These are phyloP conservation scores for Pheosia gnoma DNA, from an alignment of 2,888 invertebrate species.

Conservation along the genomic window DNA sequence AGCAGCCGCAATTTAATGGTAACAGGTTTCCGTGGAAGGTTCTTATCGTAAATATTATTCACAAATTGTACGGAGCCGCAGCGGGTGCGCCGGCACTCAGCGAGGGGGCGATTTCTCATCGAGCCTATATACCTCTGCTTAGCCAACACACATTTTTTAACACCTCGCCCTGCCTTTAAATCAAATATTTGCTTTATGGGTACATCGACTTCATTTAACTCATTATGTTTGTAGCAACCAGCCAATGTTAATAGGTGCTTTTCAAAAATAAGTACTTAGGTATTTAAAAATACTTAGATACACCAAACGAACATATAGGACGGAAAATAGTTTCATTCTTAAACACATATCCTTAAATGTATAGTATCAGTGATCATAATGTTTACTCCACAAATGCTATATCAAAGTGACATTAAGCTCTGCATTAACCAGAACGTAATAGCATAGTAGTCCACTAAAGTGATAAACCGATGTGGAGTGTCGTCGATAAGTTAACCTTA, in stretches of 20 bases:
- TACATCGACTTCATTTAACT: constrained; percentile 54
- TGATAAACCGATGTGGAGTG: constrained; percentile 63
- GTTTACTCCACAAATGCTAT: constrained; percentile 4
- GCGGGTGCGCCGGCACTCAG: constrained; percentile 74
- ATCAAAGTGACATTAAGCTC: constrained; percentile 22
- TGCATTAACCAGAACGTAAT: constrained; percentile 34
- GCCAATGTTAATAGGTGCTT: no score
- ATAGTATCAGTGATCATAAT: constrained; percentile 12
- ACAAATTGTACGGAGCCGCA: constrained; percentile 76
- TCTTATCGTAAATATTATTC: constrained; percentile 79
- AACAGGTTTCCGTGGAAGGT: constrained; percentile 69
- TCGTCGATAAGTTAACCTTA: constrained; percentile 73
- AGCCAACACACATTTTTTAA: constrained; percentile 81
- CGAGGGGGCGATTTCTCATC: constrained; percentile 82
- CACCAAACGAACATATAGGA: neutral
- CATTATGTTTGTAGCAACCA: constrained; percentile 21
- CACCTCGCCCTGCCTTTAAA: constrained; percentile 76
- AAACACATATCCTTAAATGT: constrained; percentile 10
- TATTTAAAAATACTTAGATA: no score
- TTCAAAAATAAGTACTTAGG: no score
- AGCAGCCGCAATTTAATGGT: constrained; percentile 62
- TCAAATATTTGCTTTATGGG: constrained; percentile 76
- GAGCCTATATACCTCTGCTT: constrained; percentile 64
- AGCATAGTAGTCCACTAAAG: constrained; percentile 48
- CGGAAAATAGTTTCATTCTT: neutral